These are phyloP conservation scores for Tetragnatha montana DNA, from an alignment of 2,888 invertebrate genomes.

Conservation along the genomic window DNA sequence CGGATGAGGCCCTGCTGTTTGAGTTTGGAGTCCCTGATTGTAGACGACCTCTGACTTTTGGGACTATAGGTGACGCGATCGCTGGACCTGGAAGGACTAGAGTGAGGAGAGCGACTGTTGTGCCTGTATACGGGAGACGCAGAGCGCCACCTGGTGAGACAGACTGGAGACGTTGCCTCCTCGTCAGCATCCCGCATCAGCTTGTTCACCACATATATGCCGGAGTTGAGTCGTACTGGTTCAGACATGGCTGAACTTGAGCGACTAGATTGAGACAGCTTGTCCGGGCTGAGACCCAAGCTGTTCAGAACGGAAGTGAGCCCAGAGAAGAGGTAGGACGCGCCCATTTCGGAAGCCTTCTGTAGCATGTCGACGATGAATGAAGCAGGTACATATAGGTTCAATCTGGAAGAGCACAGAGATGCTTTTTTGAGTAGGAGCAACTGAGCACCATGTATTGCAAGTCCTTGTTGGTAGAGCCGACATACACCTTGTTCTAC, in stretches of 20 bases:
- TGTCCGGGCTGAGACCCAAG: conserved; percentile 66
- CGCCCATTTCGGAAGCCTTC: conserved; percentile 68
- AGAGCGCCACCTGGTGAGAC: conserved; percentile 67
- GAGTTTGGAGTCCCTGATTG: conserved; percentile 45
- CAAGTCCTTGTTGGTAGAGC: conserved; percentile 66
- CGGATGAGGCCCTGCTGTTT: conserved; percentile 38
- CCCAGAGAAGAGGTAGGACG: conserved; percentile 63
- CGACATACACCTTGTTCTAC: conserved; percentile 67
- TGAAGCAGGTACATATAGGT: conserved; percentile 64
- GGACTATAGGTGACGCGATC: conserved; percentile 52
- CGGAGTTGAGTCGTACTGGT: conserved; percentile 67
- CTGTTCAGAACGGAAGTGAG: conserved; percentile 63
- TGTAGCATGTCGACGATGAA: conserved; percentile 66
- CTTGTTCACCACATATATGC: conserved; percentile 69
- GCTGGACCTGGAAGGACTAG: conserved; percentile 65
- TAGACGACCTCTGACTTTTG: conserved; percentile 54
- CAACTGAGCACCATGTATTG: conserved; percentile 67
- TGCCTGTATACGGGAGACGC: conserved; percentile 69
- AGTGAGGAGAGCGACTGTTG: conserved; percentile 59
- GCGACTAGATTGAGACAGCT: conserved; percentile 67
- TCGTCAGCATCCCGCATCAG: conserved; percentile 60
- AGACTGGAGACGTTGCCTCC: conserved; percentile 52
- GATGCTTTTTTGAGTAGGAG: conserved; percentile 64
- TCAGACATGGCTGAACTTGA: conserved; percentile 71
- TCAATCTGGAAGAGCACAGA: conserved; percentile 57